Conservation (phyloP, 2,888 invertebrate species). For the Platerodrilus igneus region DNA sequence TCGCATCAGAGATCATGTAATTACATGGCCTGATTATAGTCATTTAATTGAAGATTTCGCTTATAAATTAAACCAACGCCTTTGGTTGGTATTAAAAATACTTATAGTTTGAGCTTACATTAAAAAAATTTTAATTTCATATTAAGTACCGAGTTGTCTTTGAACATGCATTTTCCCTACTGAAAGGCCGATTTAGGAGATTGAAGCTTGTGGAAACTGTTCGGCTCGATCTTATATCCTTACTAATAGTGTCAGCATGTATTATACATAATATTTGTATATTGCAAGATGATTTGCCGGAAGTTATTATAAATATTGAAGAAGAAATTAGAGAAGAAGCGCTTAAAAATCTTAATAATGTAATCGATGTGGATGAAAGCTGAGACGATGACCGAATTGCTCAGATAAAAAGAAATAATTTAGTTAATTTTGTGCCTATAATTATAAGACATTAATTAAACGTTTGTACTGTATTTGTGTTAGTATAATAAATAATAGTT, state of each 20-base stretch:
- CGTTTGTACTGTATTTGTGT: too few relatives aligned
- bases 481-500: too few relatives aligned
- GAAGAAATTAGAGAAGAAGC: too few relatives aligned
- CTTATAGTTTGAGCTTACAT: neutral
- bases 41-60: slow-evolving; percentile 31
- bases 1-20: too few relatives aligned
- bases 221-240: slow-evolving; percentile 21
- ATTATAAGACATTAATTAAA: too few relatives aligned
- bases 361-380: too few relatives aligned
- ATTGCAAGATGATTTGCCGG: neutral
- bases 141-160: slow-evolving; percentile 21
- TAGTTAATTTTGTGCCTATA: too few relatives aligned
- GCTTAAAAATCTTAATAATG: too few relatives aligned
- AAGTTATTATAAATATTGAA: too few relatives aligned
- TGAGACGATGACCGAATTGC: too few relatives aligned
- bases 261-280: slow-evolving; percentile 13
- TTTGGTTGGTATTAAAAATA: slow-evolving; percentile 32
- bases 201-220: slow-evolving; percentile 25
- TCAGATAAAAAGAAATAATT: too few relatives aligned
- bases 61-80: slow-evolving; percentile 18
- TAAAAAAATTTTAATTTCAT: slow-evolving; percentile 26
- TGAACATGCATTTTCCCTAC: slow-evolving; percentile 27
- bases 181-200: slow-evolving; percentile 29
- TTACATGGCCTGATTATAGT: slow-evolving; percentile 1
- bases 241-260: slow-evolving; percentile 18